phyloP scores from a whole-genome alignment of 2,797 vertebrate genomes.

The Acanthurus tractus region DNA sequence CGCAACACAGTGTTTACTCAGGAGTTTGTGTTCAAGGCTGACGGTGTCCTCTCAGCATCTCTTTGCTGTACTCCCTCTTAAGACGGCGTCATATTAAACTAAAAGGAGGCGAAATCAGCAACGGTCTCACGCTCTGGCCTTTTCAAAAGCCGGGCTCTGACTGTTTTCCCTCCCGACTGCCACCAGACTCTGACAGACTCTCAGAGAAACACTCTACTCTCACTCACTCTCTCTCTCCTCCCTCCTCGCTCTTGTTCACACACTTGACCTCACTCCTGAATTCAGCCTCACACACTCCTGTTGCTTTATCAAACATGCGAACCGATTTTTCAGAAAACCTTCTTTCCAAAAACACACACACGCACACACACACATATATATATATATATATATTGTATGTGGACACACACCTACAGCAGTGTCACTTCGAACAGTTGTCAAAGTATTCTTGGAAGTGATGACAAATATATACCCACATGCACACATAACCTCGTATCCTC shows the following conservation, averaged over 20 bases:
- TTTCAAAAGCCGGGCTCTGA: conserved; percentile 5
- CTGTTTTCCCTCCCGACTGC: conserved; percentile 42
- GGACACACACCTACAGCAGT: conserved; percentile 44
- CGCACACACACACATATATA: too few species aligned
- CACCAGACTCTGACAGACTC: conserved; percentile 69
- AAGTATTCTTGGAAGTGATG: conserved; percentile 79
- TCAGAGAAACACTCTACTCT: conserved; percentile 45
- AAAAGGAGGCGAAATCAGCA: background rate
- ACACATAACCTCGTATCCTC: conserved; percentile 45
- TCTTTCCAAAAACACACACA: too few species aligned
- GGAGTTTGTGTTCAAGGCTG: conserved; percentile 30
- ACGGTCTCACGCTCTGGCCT: conserved; percentile 10
- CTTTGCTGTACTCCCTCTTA: conserved; percentile 1
- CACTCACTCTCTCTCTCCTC: conserved; percentile 53
- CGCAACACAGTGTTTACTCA: conserved; percentile 25
- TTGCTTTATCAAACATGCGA: background rate
- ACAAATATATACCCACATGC: conserved; percentile 56
- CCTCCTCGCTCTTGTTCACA: conserved; percentile 59
- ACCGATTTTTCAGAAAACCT: background rate
- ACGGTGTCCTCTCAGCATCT: conserved; percentile 48
- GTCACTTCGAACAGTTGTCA: conserved; percentile 75
- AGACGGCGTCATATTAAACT: conserved; percentile 9
- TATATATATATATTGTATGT: background rate
- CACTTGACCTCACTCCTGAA: conserved; percentile 70
- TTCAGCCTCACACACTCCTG: conserved; percentile 36